These are phyloP conservation scores for Pseudomyrmex sp. DNA, from an alignment of 1,140 invertebrate species.

Conservation along the genomic window DNA sequence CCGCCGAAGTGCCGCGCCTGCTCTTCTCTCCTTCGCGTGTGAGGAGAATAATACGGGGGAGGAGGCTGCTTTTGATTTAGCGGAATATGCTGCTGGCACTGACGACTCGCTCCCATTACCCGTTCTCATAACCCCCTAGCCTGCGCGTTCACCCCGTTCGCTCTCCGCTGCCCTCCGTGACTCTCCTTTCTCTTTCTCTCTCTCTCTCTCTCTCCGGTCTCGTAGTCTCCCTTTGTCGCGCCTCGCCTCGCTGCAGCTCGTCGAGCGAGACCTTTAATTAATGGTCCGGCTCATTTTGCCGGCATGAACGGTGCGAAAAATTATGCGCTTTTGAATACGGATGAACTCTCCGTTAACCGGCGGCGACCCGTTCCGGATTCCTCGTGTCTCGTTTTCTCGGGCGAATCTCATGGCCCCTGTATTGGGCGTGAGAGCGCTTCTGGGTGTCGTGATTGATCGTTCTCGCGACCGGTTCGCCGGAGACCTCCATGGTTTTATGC, in stretches of 20 bases:
- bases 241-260: conserved; percentile 10
- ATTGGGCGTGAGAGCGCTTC: conserved; percentile 49
- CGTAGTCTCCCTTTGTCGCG: too few relatives aligned
- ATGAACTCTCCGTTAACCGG: conserved; percentile 64
- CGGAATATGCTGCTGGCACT: conserved; percentile 81
- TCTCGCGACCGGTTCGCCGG: conserved; percentile 7
- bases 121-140: conserved; percentile 39
- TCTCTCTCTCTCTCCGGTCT: background rate
- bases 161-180: conserved; percentile 51
- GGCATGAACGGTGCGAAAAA: conserved; percentile 72
- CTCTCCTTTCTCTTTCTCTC: conserved; percentile 5
- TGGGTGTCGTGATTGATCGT: conserved; percentile 47
- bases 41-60: conserved; percentile 74
- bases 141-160: conserved; percentile 19
- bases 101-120: conserved; percentile 80
- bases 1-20: conserved; percentile 31
- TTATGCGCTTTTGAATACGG: conserved; percentile 76
- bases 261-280: conserved; percentile 77
- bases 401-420: conserved; percentile 21
- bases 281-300: conserved; percentile 72
- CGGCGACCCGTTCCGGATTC: conserved; percentile 12
- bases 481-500: conserved; percentile 57
- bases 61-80: conserved; percentile 82
- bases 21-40: conserved; percentile 61
- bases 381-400: conserved; percentile 31